These are phyloP conservation scores for Aegithalos caudatus DNA, from an alignment of 2,113 vertebrate genomes.

Conservation along the genomic window DNA sequence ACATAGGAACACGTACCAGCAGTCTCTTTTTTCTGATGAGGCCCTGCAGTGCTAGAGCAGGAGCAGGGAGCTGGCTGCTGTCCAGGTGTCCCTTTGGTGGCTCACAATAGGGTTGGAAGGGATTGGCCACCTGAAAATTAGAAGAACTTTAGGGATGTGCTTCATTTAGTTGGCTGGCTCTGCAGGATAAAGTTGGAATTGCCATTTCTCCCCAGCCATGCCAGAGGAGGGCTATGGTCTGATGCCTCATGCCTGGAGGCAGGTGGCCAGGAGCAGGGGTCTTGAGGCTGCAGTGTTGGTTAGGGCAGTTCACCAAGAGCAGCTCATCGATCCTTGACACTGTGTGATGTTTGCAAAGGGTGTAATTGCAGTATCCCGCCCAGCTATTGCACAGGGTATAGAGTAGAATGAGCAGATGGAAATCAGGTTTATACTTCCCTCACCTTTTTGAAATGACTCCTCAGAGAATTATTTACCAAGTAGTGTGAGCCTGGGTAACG, in stretches of 20 bases:
- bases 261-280: fast-evolving
- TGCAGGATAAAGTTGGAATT: not conserved
- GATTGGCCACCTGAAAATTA: not conserved
- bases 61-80: not conserved
- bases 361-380: not conserved
- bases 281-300: not conserved
- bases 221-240: not conserved
- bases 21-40: not conserved
- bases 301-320: not conserved
- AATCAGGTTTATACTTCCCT: not conserved
- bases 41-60: not conserved
- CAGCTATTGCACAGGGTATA: not conserved
- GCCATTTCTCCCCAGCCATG: not conserved
- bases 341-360: not conserved
- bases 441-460: not conserved
- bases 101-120: not conserved
- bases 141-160: not conserved
- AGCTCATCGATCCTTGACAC: not conserved
- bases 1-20: not conserved
- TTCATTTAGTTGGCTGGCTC: not conserved
- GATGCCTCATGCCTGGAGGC: not conserved
- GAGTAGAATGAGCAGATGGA: not conserved
- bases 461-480: not conserved
- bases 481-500: not conserved
- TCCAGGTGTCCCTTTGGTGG: fast-evolving